Base-by-base conservation (phyloP, 2,888 invertebrate species). In the Ophioninae sp. region DNA sequence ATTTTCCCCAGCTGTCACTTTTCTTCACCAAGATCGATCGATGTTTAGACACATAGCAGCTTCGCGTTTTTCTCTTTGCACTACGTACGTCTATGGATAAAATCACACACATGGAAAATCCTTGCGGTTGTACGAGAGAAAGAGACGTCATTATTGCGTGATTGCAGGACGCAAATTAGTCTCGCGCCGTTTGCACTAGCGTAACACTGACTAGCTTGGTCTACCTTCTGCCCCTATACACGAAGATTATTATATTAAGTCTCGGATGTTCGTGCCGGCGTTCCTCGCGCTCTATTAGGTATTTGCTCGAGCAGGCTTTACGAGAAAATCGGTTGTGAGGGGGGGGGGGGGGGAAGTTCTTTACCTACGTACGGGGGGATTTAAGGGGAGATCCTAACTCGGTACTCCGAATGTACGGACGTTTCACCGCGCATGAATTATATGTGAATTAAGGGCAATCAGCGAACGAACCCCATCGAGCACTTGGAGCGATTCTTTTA, bases 371-470 rank as follows among this genome's bases (percentile, higher is more conserved):
- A 30, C 67, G 51, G 20, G 30, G 30, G 30, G 30, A 30, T 30
- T 30, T 30, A 30, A 30, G 30, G 30, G 30, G 30, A 30, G 30
- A 30, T 67, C 39, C 72, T 51, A 67, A 17, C 41, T 65, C 72
- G n/a, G 44, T 68, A 23, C 39, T n/a, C n/a, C 17, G 30, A n/a
- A 61, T 51, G 20, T 63, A 51, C 41, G 7, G 63, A 64, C 30
- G 64, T 64, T 80, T 56, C 63, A 78, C 74, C n/a, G 72, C 58
- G 78, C 77, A 87, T 86, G 85, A 88, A 90, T 90, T 90, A 89
- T 87, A 89, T 86, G 85, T 86, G 88, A 90, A 90, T 90, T 90
- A 90, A 86, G 88, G 88, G 87, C 90, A 89, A 89, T 89, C 88
- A 87, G 84, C 82, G 81, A 78, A 71, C 63, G 72, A 82, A 82